A percentile compares a stretch with the other conserved stretches of the same genome.
Evolutionary conservation across 2,888 invertebrate genomes (phyloP).

Genomic region (Sclerodermus sp.): DNA sequence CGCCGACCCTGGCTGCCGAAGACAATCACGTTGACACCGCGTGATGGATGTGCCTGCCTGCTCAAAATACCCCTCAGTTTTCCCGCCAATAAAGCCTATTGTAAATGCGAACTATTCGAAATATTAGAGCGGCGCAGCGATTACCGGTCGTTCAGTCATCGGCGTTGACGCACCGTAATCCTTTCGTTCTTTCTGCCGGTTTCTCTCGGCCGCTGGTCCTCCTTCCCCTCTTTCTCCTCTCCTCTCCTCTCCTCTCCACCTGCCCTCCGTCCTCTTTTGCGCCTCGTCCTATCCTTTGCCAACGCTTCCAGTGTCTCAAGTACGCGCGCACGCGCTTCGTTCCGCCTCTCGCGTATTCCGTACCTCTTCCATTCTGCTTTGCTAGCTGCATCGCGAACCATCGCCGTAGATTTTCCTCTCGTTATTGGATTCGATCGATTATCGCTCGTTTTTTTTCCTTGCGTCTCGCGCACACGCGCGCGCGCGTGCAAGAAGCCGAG

Average conservation of each 20-base stretch:
- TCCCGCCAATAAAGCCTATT: constrained; percentile 55
- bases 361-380: no score
- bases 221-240: constrained; percentile 5
- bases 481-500: no score
- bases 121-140: constrained; percentile 53
- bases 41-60: constrained; percentile 53
- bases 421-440: no score
- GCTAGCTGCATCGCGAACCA: no score
- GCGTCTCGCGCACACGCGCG: no score
- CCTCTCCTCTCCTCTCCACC: not conserved
- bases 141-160: constrained; percentile 57
- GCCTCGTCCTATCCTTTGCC: no score
- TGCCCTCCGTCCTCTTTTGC: not conserved
- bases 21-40: constrained; percentile 58
- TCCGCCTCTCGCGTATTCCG: no score
- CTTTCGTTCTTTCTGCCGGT: constrained; percentile 37
- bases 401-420: no score
- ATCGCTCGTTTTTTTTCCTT: no score
- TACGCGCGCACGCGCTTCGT: no score
- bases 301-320: no score
- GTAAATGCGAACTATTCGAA: constrained; percentile 58
- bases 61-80: constrained; percentile 48
- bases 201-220: not conserved
- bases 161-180: constrained; percentile 53
- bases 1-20: constrained; percentile 42